A percentile compares a stretch with the other conserved stretches of the same genome.
phyloP scores from a whole-genome alignment of 2,888 invertebrate genomes.

The Rhamnusium bicolor region DNA sequence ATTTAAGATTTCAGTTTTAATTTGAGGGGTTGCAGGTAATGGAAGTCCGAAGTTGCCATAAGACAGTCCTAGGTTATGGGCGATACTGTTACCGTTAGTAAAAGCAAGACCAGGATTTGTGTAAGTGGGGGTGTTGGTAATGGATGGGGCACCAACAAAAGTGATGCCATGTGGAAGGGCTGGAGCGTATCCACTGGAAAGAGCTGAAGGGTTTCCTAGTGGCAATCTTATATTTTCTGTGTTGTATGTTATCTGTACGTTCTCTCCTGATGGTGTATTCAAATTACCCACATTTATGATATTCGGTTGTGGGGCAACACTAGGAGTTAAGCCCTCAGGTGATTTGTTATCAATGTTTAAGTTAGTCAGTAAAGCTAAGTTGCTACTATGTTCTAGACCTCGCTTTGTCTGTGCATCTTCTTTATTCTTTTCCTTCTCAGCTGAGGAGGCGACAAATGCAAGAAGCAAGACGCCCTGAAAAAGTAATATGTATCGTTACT shows the following conservation, averaged over 20 bases:
- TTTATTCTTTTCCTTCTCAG: not conserved
- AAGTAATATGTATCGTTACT: not conserved
- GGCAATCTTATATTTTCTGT: not conserved
- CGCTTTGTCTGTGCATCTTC: not conserved
- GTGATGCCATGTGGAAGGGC: not conserved
- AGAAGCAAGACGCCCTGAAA: slow-evolving; percentile 14
- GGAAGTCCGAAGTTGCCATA: not conserved
- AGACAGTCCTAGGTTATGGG: not conserved
- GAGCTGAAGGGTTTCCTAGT: not conserved
- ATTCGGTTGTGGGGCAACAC: not conserved
- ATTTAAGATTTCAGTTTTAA: not conserved
- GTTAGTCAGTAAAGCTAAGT: slow-evolving; percentile 15
- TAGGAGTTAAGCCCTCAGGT: not conserved
- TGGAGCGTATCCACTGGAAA: not conserved
- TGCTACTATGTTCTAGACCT: slow-evolving; percentile 19
- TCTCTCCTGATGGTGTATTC: not conserved
- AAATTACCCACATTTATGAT: not conserved
- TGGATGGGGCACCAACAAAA: too few relatives aligned
- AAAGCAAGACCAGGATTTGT: not conserved
- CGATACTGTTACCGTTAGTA: not conserved
- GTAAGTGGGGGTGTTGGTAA: not conserved
- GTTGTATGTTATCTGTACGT: slow-evolving; percentile 9
- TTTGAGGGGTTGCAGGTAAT: not conserved
- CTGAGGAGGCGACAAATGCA: not conserved
- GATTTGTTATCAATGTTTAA: slow-evolving; percentile 3